Base-by-base conservation (phyloP, 2,797 vertebrate species). In the Sternotherus odoratus region DNA sequence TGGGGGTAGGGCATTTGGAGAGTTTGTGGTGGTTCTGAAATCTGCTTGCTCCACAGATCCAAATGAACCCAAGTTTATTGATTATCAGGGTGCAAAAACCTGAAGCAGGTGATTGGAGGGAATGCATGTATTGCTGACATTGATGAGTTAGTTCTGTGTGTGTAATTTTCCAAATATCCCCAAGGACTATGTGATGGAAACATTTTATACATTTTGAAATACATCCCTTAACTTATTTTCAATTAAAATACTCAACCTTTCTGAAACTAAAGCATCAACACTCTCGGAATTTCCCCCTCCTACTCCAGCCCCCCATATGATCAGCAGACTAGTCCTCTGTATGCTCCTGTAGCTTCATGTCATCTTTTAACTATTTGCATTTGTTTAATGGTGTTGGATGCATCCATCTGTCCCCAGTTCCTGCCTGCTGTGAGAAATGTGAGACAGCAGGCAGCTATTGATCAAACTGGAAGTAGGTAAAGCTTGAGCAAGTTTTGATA, bases 211-310 rank as follows among this genome's bases (percentile, higher is more conserved):
- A n/a, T 72, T 72, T 91, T 48, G 53, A 92, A 88, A 88, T 84
- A 90, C 75, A 90, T 81, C 77, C 79, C 75, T 92, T 72, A 80
- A 84, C 88, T 91, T 88, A 91, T 92, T 92, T 92, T 53, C 88
- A 92, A 88, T 92, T 88, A 92, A 92, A 92, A 84, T 79, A 81
- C 66, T 75, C 53, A 87, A 66, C 82, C 88, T 85, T 72, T 85
- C 46, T 60, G 88, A 86, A 80, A 81, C 74, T 80, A 88, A 87
- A 84, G 77, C 66, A 85, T 92, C 75, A 81, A 36, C 48, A 26
- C 33, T 84, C 66, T 30, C n/a, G 49, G 30, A 77, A 33, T 81
- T 86, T 86, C 60, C 46, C 33, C 43, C 48, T 30, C 66, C 12
- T 4, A 23, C 53, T 21, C 51, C 21, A 24, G 51, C 36, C 21